A percentile compares a stretch with the other conserved stretches of the same genome.
Evolutionary conservation across 2,797 vertebrate genomes (phyloP).

Genomic region (Rhinoraja longicauda): DNA sequence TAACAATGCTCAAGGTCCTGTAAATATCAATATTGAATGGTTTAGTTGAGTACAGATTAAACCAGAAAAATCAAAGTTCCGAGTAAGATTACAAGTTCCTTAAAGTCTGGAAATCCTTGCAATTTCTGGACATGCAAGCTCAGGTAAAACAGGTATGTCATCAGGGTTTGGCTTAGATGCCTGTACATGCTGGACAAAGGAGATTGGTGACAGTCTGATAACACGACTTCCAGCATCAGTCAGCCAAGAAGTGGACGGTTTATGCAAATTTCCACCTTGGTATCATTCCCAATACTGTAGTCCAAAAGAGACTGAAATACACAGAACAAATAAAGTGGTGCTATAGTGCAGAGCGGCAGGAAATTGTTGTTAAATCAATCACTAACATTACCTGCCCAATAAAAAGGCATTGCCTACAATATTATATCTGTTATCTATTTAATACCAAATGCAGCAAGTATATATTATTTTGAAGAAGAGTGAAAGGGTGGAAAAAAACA

Average conservation of each 20-base stretch:
- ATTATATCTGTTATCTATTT: neutral
- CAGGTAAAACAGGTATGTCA: neutral
- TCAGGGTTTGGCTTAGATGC: neutral
- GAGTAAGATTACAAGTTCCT: neutral
- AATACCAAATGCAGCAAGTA: neutral
- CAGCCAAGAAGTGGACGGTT: neutral
- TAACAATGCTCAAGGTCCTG: neutral
- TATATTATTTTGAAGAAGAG: neutral
- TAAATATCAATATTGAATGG: neutral
- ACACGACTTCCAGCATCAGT: conserved; percentile 8
- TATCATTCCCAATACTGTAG: conserved; percentile 24
- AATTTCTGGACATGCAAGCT: neutral
- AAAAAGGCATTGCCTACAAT: neutral
- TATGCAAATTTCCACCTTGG: neutral
- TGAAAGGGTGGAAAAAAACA: neutral
- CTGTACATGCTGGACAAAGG: neutral
- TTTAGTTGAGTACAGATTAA: too few species aligned
- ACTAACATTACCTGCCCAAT: neutral
- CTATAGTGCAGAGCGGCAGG: neutral
- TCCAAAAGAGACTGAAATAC: neutral
- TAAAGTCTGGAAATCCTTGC: neutral
- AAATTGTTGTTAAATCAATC: neutral
- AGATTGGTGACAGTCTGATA: neutral
- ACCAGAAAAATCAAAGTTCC: neutral
- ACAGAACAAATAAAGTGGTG: neutral